Conservation (phyloP, 1,140 invertebrate species). For the Drosophila nannoptera region DNA sequence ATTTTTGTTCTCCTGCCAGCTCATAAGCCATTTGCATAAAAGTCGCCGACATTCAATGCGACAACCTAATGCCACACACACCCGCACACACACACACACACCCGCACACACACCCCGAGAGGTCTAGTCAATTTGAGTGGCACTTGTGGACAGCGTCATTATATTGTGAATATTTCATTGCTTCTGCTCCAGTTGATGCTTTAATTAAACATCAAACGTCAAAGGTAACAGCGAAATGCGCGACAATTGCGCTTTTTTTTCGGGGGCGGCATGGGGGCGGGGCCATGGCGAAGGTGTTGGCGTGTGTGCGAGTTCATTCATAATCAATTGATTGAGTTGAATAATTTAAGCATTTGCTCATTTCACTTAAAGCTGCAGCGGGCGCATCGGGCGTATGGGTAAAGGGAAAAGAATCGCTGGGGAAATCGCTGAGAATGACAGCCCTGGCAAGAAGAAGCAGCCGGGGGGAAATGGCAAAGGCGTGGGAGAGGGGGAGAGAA, state of each 20-base stretch:
- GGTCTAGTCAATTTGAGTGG: background rate
- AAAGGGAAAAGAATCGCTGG: background rate
- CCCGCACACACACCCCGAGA: background rate
- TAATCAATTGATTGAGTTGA: slow-evolving; percentile 25
- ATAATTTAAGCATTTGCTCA: slow-evolving; percentile 10
- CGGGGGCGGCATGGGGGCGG: background rate
- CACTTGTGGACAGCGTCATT: slow-evolving; percentile 41
- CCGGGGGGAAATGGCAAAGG: no score
- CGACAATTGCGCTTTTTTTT: slow-evolving; percentile 26
- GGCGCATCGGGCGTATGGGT: background rate
- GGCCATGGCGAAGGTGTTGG: background rate
- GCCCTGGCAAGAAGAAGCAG: no score
- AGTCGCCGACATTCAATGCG: slow-evolving; percentile 33
- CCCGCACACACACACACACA: background rate
- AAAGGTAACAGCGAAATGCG: slow-evolving; percentile 31
- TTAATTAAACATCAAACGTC: slow-evolving; percentile 57
- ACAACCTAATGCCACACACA: slow-evolving; percentile 16
- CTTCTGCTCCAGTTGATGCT: slow-evolving; percentile 67
- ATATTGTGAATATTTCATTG: slow-evolving; percentile 72
- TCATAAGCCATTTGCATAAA: slow-evolving; percentile 61
- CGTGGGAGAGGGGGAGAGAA: background rate
- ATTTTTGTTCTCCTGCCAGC: slow-evolving; percentile 26
- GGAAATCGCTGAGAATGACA: no score
- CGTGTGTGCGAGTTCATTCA: slow-evolving; percentile 21
- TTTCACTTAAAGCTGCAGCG: background rate